A percentile compares a stretch with the other conserved stretches of the same genome.
These are phyloP conservation scores for Rhabdomys pumilio DNA, from an alignment of 2,797 vertebrate species.

Conservation along the genomic window DNA sequence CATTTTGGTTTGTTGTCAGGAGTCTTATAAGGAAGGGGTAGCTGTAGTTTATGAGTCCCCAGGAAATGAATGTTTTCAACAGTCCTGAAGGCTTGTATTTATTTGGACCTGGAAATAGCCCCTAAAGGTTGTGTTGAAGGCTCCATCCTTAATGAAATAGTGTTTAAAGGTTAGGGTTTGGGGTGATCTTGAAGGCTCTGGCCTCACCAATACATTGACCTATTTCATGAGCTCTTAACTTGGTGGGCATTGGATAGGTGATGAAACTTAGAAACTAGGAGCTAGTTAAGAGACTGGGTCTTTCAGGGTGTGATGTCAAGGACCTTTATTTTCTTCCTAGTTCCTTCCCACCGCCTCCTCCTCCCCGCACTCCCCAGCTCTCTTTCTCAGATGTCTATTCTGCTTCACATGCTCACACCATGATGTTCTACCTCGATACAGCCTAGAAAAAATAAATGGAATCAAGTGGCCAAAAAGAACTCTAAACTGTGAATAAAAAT, in stretches of 20 bases:
- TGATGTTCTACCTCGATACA: neutral
- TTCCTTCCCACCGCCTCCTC: neutral
- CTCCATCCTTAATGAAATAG: neutral
- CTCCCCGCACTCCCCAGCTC: neutral
- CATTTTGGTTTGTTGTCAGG: neutral
- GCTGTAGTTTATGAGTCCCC: too few species aligned
- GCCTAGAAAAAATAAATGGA: neutral
- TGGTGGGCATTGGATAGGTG: neutral
- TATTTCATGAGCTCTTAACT: neutral
- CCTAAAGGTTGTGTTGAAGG: neutral
- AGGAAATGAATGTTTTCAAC: neutral
- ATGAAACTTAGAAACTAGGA: neutral
- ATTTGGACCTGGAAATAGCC: neutral
- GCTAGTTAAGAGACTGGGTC: neutral
- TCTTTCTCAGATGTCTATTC: neutral
- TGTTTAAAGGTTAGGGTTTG: neutral
- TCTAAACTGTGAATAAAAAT: neutral
- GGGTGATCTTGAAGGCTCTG: neutral
- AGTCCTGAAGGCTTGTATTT: neutral
- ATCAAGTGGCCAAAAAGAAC: neutral
- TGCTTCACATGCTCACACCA: neutral
- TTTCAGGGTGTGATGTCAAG: neutral
- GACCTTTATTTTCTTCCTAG: neutral
- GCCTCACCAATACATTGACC: neutral
- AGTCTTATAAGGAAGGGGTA: neutral